Conservation (phyloP, 2,797 vertebrate species). For the Sebastes itinus region DNA sequence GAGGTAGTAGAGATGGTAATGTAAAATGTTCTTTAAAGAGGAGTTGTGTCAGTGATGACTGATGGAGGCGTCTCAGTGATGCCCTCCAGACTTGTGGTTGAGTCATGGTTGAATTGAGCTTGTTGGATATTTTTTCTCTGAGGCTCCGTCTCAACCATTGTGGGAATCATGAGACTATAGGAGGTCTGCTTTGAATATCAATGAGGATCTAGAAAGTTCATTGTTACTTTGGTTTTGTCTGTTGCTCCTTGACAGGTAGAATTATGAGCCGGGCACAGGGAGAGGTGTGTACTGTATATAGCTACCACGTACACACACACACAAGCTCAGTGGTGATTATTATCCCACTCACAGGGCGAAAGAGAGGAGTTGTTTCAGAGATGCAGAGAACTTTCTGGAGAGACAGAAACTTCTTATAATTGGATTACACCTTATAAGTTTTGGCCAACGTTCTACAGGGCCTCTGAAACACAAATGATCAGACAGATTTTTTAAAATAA, state of each 20-base stretch:
- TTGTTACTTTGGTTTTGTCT: slow-evolving; percentile 48
- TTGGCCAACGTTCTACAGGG: not conserved
- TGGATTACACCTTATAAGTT: not conserved
- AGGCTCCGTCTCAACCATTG: slow-evolving; percentile 6
- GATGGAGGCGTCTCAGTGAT: not conserved
- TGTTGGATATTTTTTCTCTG: slow-evolving; percentile 34
- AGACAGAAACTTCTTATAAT: not conserved
- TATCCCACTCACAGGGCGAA: slow-evolving; percentile 15
- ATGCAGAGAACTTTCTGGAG: not conserved
- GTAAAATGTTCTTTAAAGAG: not conserved
- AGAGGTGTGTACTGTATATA: not conserved
- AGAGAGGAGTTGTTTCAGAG: not conserved
- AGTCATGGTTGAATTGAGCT: slow-evolving; percentile 30
- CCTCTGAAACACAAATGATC: not conserved
- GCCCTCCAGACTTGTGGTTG: not conserved
- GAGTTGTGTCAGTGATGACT: not conserved
- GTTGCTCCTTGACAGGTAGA: slow-evolving; percentile 34
- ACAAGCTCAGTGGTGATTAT: slow-evolving; percentile 16
- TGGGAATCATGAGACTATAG: slow-evolving; percentile 32
- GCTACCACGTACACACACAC: not conserved
- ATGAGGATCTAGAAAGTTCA: slow-evolving; percentile 37
- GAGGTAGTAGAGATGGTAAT: not conserved
- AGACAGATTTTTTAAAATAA: not conserved
- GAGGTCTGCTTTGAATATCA: slow-evolving; percentile 60
- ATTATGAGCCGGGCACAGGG: slow-evolving; percentile 25